phyloP scores from a whole-genome alignment of 2,888 invertebrate species.

The Clusia tigrina region DNA sequence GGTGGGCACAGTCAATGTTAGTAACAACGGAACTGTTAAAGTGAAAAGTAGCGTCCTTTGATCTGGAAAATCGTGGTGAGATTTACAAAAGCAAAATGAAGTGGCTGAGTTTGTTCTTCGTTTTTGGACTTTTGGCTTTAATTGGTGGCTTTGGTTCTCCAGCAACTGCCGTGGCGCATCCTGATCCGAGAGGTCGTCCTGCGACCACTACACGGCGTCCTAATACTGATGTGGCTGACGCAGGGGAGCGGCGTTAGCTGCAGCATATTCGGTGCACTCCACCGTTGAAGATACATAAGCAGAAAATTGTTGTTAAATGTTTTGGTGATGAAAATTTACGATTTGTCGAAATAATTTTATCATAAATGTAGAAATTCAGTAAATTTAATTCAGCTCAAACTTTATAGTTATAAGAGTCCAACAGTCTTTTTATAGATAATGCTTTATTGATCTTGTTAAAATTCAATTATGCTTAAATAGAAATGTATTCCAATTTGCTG shows the following conservation, averaged over 20 bases:
- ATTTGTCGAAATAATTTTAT: constrained; percentile 53
- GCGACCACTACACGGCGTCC: constrained; percentile 56
- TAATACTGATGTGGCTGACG: constrained; percentile 40
- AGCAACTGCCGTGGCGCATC: constrained; percentile 46
- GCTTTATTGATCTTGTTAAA: too few species aligned
- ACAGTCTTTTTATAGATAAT: too few species aligned
- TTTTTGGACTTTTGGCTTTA: constrained; percentile 54
- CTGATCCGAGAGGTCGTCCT: constrained; percentile 56
- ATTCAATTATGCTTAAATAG: too few species aligned
- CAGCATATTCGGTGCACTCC: constrained; percentile 4
- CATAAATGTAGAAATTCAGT: constrained; percentile 21
- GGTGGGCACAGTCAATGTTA: neutral
- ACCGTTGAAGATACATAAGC: constrained; percentile 31
- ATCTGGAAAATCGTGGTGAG: too few species aligned
- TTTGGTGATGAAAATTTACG: constrained; percentile 47
- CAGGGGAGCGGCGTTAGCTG: constrained; percentile 47
- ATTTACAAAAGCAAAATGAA: too few species aligned
- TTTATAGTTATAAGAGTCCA: too few species aligned
- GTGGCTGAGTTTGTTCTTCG: constrained; percentile 53
- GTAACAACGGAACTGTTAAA: neutral
- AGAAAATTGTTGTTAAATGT: constrained; percentile 47
- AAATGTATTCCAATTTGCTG: too few species aligned
- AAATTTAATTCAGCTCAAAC: too few species aligned
- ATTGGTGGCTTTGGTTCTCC: constrained; percentile 50
- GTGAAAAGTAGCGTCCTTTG: too few species aligned